A percentile compares a stretch with the other conserved stretches of the same genome.
phyloP scores from a whole-genome alignment of 2,113 vertebrate genomes.

The Xenus cinereus region DNA sequence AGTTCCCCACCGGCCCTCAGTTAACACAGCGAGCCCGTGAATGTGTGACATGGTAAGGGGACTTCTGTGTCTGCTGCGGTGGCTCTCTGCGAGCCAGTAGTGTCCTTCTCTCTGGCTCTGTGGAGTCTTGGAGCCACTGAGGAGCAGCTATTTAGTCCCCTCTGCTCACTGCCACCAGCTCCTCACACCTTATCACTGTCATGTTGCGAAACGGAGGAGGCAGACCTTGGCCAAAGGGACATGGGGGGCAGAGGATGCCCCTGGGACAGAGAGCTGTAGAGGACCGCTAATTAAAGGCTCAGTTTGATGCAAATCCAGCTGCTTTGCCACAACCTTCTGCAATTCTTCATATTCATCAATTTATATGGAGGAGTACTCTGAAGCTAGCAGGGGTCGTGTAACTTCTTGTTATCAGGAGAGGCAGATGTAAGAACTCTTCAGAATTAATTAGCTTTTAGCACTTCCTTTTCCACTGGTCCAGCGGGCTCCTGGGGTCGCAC shows the following conservation, averaged over 20 bases:
- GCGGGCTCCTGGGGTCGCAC: not conserved
- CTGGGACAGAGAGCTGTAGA: not conserved
- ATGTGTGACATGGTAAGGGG: accelerated
- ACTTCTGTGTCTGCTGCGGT: not conserved
- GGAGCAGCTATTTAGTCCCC: not conserved
- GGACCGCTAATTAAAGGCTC: not conserved
- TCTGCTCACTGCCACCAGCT: not conserved
- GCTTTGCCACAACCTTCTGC: not conserved
- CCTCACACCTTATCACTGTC: not conserved
- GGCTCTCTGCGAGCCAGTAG: accelerated
- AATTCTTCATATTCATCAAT: constrained; percentile 11
- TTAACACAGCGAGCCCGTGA: not conserved
- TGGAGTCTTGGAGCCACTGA: not conserved
- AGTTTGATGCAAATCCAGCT: not conserved
- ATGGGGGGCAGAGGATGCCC: not conserved
- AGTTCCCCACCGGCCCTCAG: not conserved
- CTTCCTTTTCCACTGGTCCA: not conserved
- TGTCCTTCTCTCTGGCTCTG: not conserved
- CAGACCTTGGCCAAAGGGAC: not conserved
- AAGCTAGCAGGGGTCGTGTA: constrained; percentile 5
- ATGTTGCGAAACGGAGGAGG: not conserved
- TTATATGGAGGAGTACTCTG: not conserved
- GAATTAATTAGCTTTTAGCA: constrained; percentile 52
- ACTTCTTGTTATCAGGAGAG: constrained; percentile 32
- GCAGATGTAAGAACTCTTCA: constrained; percentile 35